Evolutionary conservation across 2,797 vertebrate genomes (phyloP).

Genomic region (Hyperoplus immaculatus): DNA sequence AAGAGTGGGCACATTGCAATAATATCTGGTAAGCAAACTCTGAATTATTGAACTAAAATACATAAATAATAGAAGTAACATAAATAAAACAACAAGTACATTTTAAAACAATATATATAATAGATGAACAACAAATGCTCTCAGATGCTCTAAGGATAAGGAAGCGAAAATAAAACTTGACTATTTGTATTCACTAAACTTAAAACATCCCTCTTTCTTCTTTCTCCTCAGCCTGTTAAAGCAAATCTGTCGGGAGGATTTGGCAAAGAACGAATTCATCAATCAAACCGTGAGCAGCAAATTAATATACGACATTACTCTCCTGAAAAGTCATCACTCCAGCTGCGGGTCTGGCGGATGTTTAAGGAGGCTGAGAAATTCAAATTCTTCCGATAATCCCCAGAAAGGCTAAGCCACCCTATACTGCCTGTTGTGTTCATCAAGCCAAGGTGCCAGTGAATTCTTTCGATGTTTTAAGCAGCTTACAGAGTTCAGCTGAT

Average conservation of each 20-base stretch:
- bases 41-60: constrained; percentile 28
- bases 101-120: constrained; percentile 5
- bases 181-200: neutral
- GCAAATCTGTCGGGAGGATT: constrained; percentile 41
- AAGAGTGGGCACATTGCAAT: neutral
- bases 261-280: constrained; percentile 53
- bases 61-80: constrained; percentile 20
- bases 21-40: neutral
- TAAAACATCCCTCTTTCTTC: neutral
- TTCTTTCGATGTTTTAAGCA: constrained; percentile 82
- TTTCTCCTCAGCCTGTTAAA: constrained; percentile 25
- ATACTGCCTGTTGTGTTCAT: constrained; percentile 58
- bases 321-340: constrained; percentile 53
- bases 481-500: constrained; percentile 81
- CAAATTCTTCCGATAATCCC: constrained; percentile 80
- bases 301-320: constrained; percentile 46
- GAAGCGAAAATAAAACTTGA: neutral
- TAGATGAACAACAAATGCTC: neutral
- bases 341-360: constrained; percentile 36
- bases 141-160: neutral
- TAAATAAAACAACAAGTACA: constrained; percentile 23
- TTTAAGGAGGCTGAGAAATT: constrained; percentile 75
- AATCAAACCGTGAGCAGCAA: constrained; percentile 48
- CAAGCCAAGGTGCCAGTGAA: constrained; percentile 79
- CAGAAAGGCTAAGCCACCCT: constrained; percentile 63